Base-by-base conservation (phyloP, 2,888 invertebrate genomes). In the Disparrhopalites patrizii region DNA sequence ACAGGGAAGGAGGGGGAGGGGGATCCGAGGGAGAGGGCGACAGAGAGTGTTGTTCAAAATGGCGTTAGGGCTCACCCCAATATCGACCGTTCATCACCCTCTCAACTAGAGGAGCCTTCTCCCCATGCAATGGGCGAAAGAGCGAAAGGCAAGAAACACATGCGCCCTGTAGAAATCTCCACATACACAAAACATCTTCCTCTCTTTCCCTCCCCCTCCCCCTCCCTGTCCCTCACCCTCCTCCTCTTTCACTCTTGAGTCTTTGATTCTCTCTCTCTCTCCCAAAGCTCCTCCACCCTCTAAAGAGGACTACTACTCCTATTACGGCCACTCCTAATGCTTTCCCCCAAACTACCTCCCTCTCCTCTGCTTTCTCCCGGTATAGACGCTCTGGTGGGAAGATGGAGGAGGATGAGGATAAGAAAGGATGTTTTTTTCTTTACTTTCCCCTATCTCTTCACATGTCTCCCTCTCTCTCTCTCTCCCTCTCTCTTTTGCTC, bases 71-170 rank as follows among this genome's bases (percentile, higher is more conserved):
- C 55, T 69, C 65, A 63, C 68, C 70, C 70, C 62, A 56, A 55
- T 70, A 72, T 72, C 72, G 72, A 72, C 70, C 70, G 68, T 67
- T 68, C 63, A 68, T 70, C 72, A 69, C 70, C 67, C 69, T 69
- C 66, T 71, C 55, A 27, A 61, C 47, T 15, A 20, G 13, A 23
- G 33, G 38, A 57, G 33, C n/a, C 55, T 55, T 55, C 8, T 47
- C 25, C 47, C 25, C 47, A 15, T n/a, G n/a, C n/a, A n/a, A n/a
- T n/a, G 30, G 54, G 62, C 52, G 62, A 62, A 62, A 52, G 36
- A 54, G 58, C 58, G 20, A 47, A 60, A 30, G 30, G 58, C 47
- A 30, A 51, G 31, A 20, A 30, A 47, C 28, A 61, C 60, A 50
- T 61, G 60, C 60, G 60, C 60, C 18, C 28, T 40, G 56, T n/a